These are phyloP conservation scores for Battus philenor DNA, from an alignment of 1,140 invertebrate genomes.

Conservation along the genomic window DNA sequence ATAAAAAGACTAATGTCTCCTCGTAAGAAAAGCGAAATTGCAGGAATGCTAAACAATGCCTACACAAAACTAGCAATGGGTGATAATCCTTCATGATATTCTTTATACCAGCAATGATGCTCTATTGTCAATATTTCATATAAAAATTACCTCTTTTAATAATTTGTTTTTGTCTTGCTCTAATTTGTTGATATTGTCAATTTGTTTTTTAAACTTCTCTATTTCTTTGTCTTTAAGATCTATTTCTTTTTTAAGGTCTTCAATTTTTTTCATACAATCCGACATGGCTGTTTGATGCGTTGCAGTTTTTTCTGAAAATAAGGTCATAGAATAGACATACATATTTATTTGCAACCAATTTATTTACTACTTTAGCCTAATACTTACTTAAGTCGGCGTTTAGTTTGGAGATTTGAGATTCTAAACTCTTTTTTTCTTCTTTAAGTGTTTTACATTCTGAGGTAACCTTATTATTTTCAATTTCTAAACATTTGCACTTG, in stretches of 20 bases:
- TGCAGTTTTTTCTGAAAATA: constrained; percentile 60
- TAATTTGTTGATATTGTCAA: constrained; percentile 65
- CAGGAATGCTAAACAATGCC: too few species aligned
- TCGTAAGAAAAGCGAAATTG: too few species aligned
- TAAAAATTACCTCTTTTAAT: constrained; percentile 68
- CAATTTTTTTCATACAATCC: constrained; percentile 74
- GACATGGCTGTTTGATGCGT: constrained; percentile 73
- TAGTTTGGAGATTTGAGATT: constrained; percentile 75
- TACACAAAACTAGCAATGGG: too few species aligned
- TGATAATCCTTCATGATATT: too few species aligned
- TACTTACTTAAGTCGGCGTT: constrained; percentile 76
- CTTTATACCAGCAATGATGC: too few species aligned
- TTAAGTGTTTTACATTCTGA: constrained; percentile 60
- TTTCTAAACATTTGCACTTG: constrained; percentile 73
- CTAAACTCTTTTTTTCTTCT: constrained; percentile 77
- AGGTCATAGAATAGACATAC: too few species aligned
- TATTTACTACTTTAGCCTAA: too few species aligned
- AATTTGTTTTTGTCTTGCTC: constrained; percentile 75
- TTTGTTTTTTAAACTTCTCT: constrained; percentile 77
- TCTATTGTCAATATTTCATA: too few species aligned
- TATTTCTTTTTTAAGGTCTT: constrained; percentile 75
- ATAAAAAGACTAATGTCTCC: too few species aligned
- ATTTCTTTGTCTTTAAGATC: constrained; percentile 77
- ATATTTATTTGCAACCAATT: too few species aligned
- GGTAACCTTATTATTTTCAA: constrained; percentile 40